Percentiles rank a stretch among this genome's conserved stretches.
These are phyloP conservation scores for Drosophila melanica DNA, from an alignment of 1,140 invertebrate genomes.

Conservation along the genomic window DNA sequence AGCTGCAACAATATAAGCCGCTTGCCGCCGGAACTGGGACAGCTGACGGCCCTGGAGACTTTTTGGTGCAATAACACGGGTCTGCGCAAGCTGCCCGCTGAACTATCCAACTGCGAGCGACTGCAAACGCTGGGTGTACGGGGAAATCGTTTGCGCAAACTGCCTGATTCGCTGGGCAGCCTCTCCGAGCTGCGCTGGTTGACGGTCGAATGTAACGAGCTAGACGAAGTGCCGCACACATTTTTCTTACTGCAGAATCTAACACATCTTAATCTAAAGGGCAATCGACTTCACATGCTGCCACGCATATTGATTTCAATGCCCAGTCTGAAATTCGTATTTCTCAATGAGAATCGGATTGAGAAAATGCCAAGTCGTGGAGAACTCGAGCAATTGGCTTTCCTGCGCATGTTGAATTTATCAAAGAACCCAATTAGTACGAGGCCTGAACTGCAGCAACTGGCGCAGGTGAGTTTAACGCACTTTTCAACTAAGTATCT, in stretches of 20 bases:
- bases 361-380: constrained; percentile 55
- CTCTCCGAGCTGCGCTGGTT: constrained; percentile 86
- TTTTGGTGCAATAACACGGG: constrained; percentile 89
- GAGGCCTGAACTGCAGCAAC: constrained; percentile 34
- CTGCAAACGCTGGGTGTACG: constrained; percentile 89
- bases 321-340: constrained; percentile 85
- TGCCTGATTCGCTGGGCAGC: constrained; percentile 85
- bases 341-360: constrained; percentile 85
- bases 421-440: constrained; percentile 85
- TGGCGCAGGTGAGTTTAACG: constrained; percentile 48
- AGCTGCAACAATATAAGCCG: constrained; percentile 91
- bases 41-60: constrained; percentile 90
- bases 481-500: neutral
- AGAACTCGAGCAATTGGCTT: constrained; percentile 77
- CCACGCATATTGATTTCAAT: constrained; percentile 85
- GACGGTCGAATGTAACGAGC: constrained; percentile 86
- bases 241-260: constrained; percentile 85
- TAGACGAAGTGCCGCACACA: constrained; percentile 84
- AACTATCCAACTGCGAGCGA: constrained; percentile 89
- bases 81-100: constrained; percentile 86
- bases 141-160: constrained; percentile 86
- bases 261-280: constrained; percentile 86
- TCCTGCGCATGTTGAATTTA: constrained; percentile 85
- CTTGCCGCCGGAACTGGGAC: constrained; percentile 88
- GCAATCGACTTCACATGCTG: constrained; percentile 85